Evolutionary conservation across 2,113 vertebrate species (phyloP), one percentile per base, ranked within the genome.

Genomic region (Calyptommatus sinebrachiatus): DNA sequence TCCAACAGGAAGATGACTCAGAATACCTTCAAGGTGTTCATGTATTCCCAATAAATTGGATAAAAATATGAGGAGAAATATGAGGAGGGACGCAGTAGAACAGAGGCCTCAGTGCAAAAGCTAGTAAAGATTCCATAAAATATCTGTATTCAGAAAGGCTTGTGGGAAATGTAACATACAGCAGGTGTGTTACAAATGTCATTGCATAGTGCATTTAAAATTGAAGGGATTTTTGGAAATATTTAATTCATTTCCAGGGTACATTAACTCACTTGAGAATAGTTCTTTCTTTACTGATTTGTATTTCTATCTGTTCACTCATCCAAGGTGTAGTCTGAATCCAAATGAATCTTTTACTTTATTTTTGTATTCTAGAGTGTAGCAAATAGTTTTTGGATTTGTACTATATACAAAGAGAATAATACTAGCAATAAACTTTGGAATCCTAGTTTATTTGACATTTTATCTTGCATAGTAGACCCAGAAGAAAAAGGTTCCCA

Each of bases 1-100:
- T 89, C 46, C 65, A 65, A 61, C 69, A 50, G 82, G 84, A n/a
- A 81, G 57, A 77, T 81, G 68, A 84, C 12, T 80, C 74, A 62
- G 84, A 88, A 77, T 82, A 71, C 20, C 79, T 76, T 83, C 82
- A 84, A 88, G 86, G 73, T 90, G 85, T 86, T 86, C 87, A 29
- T 83, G 80, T 67, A 77, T 81, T 80, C 89, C 82, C 87, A 86
- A 89, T 88, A 66, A 0, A 0, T n/a, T 29, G 82, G 86, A 84
- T 83, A 69, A 74, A 31, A 63, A 45, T 50, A 26, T 63, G 8
- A 20, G n/a, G 48, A 26, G 41, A 10, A 53, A 53, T 53, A 53
- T 12, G 53, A 57, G 53, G 28, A 66, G 28, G n/a, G 71, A 18
- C 2, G 4, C 7, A 26, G 28, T 8, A 3, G 62, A 16, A 66